Evolutionary conservation across 1,140 invertebrate genomes (phyloP).

Genomic region (Grapholita molesta): DNA sequence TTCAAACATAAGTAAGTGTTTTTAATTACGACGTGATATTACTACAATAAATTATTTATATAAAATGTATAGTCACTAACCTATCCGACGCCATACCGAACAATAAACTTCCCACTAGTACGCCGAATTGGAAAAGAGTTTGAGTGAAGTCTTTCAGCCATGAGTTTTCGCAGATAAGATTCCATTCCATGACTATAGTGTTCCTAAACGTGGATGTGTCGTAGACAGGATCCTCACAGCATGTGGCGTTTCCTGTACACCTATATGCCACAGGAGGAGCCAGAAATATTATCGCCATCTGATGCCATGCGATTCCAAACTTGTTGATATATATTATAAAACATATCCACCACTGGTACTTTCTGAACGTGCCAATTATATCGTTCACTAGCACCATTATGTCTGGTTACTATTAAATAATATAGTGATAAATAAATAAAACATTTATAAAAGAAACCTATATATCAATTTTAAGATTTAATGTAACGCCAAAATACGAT

Average conservation of each 20-base stretch:
- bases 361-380: slow-evolving; percentile 38
- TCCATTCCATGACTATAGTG: slow-evolving; percentile 83
- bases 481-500: not conserved
- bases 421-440: not conserved
- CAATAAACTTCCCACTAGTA: slow-evolving; percentile 34
- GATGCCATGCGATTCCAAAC: slow-evolving; percentile 7
- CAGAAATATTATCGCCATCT: slow-evolving; percentile 46
- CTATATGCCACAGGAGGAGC: slow-evolving; percentile 33
- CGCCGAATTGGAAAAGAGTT: slow-evolving; percentile 36
- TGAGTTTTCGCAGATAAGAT: slow-evolving; percentile 80
- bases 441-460: not conserved
- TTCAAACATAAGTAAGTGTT: too few relatives aligned
- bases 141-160: slow-evolving; percentile 82
- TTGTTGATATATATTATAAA: slow-evolving; percentile 16
- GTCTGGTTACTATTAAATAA: not conserved
- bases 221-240: slow-evolving; percentile 75
- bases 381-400: slow-evolving; percentile 40
- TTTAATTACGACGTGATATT: too few relatives aligned
- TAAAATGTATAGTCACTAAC: too few relatives aligned
- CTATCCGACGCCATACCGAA: slow-evolving; percentile 36
- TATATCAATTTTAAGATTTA: not conserved
- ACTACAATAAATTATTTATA: too few relatives aligned
- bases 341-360: slow-evolving; percentile 17
- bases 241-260: slow-evolving; percentile 34
- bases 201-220: slow-evolving; percentile 80